Percentiles rank a stretch among this genome's conserved stretches.
phyloP scores from a whole-genome alignment of 2,888 invertebrate species.

The Marronus borbonicus region DNA sequence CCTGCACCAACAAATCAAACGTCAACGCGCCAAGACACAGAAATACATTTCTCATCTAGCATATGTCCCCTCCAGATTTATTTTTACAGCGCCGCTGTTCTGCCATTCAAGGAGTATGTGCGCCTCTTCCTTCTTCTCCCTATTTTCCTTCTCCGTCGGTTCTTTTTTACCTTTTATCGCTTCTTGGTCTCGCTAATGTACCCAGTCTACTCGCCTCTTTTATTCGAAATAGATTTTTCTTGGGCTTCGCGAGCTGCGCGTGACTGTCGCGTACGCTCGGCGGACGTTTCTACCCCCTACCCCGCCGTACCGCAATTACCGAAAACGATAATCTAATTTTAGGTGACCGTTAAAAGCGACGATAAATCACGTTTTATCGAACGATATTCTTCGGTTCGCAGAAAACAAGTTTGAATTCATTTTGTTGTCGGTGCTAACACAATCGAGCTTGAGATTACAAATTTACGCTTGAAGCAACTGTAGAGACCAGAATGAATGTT shows the following conservation, averaged over 20 bases:
- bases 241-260: too few species aligned
- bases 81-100: constrained; percentile 25
- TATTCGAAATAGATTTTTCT: not conserved
- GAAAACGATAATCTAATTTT: constrained; percentile 32
- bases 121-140: not conserved
- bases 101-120: not conserved
- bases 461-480: too few species aligned
- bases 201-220: not conserved
- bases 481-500: too few species aligned
- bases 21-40: constrained; percentile 38
- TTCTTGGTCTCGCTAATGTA: not conserved
- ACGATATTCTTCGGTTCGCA: too few species aligned
- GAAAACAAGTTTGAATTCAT: too few species aligned
- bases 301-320: constrained; percentile 12
- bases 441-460: too few species aligned
- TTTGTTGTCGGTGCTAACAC: too few species aligned
- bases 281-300: not conserved
- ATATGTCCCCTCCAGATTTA: constrained; percentile 41
- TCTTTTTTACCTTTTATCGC: not conserved
- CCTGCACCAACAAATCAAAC: constrained; percentile 49
- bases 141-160: too few species aligned
- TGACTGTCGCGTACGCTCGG: too few species aligned
- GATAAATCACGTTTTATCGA: constrained; percentile 25
- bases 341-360: constrained; percentile 29
- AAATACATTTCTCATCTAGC: constrained; percentile 33